Evolutionary conservation across 1,140 invertebrate genomes (phyloP), one percentile per base, ranked within the genome.

Genomic region (Tetragnatha versicolor): DNA sequence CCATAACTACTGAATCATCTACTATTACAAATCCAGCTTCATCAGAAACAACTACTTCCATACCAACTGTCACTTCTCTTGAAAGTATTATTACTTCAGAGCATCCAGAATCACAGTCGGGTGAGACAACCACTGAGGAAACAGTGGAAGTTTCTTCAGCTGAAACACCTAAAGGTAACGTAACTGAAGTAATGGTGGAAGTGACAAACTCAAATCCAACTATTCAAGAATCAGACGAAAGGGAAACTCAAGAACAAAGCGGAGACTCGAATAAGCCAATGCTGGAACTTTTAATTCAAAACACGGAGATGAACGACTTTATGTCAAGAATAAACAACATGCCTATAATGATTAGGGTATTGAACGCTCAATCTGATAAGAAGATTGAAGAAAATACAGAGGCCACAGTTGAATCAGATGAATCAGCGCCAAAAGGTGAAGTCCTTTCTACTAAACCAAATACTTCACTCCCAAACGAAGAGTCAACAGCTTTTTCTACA

Each of bases 221-320:
- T 20, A n/a, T 9, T n/a, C 12, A 31, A 5, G 55, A 58, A 20
- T 4, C 27, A 29, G 7, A 29, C 31, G 25, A 29, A 12, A 35
- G 5, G 0, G 27, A 7, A 58, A 9, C 5, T n/a, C 0, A 27
- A 22, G 55, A 58, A 33, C 55, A 58, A 20, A 5, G 12, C n/a
- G n/a, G n/a, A n/a, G n/a, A n/a, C n/a, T n/a, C n/a, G n/a, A n/a
- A 1, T 20, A 63, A 45, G 2, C 60, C 60, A 1, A 42, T 63
- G 33, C 14, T 63, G 10, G 60, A 63, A 42, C 60, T 63, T 1
- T 33, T 63, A 25, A 63, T 63, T 25, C 60, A 63, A 27, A 45
- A 63, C 22, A 25, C 60, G 17, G 60, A 63, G 42, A 63, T 63
- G 60, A 63, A 63, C 33, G 60, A 63, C 20, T 63, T 63, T 17